Evolutionary conservation across 2,888 invertebrate genomes (phyloP), one percentile per base, ranked within the genome.

Genomic region (Euproctis similis): DNA sequence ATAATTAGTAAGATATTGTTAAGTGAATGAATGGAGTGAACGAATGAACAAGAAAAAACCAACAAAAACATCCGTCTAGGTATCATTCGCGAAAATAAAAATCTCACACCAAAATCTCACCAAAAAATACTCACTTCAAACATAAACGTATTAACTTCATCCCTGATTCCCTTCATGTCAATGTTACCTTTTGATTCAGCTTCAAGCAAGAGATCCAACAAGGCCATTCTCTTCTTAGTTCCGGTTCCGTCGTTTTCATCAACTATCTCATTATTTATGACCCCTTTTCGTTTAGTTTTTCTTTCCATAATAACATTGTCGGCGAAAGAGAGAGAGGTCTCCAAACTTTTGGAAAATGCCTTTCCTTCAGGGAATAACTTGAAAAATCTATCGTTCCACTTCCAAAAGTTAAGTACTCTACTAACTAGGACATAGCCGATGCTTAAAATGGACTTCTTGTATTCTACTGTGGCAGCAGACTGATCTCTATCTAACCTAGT

Each of bases 61-160:
- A 2, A 8, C n/a, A 26, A 26, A 11, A n/a, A n/a, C n/a, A n/a
- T n/a, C n/a, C n/a, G n/a, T n/a, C n/a, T n/a, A n/a, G n/a, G n/a
- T n/a, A n/a, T 20, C 2, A 20, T 20, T 9, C n/a, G 8, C 20
- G 9, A 20, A 20, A 5, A 4, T 5, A 20, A 9, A n/a, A n/a
- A n/a, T n/a, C n/a, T 12, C 9, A 6, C 8, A 12, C 1, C 7
- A n/a, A 6, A 4, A 8, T n/a, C n/a, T n/a, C n/a, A n/a, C n/a
- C n/a, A n/a, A n/a, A n/a, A n/a, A n/a, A 10, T 8, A 26, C 30
- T 34, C 31, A 53, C 52, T 30, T 42, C 48, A 39, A 50, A 49
- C 47, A 91, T 89, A 46, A 91, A 90, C 0, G 91, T 91, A 44
- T 91, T 88, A 1, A 91, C 89, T 70, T 92, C 90, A 53, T 90